phyloP scores from a whole-genome alignment of 1,140 invertebrate genomes.

The Drosophila persimilis region DNA sequence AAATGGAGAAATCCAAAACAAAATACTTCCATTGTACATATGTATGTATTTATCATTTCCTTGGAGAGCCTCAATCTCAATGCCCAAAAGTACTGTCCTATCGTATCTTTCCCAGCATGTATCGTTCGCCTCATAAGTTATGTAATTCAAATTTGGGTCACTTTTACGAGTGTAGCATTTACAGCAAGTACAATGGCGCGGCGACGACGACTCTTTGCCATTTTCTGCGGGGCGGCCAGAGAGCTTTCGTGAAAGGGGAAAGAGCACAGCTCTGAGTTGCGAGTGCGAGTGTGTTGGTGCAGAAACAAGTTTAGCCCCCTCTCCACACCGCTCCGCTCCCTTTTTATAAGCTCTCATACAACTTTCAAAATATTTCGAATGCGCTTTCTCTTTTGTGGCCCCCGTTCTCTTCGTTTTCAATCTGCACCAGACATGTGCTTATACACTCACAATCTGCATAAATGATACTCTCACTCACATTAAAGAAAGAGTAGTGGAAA shows the following conservation, averaged over 20 bases:
- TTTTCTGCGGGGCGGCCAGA: constrained; percentile 62
- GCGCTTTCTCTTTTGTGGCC: constrained; percentile 56
- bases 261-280: constrained; percentile 34
- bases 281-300: constrained; percentile 28
- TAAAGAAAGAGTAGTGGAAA: constrained; percentile 52
- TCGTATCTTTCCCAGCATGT: constrained; percentile 40
- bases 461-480: not conserved
- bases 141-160: constrained; percentile 81
- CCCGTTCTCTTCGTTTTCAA: constrained; percentile 41
- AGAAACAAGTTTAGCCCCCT: constrained; percentile 63
- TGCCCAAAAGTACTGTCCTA: constrained; percentile 2
- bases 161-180: constrained; percentile 78
- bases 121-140: constrained; percentile 64
- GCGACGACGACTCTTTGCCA: constrained; percentile 49
- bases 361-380: constrained; percentile 50
- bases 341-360: constrained; percentile 44
- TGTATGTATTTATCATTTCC: no score
- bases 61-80: no score
- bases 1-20: not conserved
- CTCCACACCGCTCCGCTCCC: constrained; percentile 38
- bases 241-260: constrained; percentile 78
- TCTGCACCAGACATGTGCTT: constrained; percentile 42
- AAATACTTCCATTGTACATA: constrained; percentile 1
- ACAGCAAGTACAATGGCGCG: constrained; percentile 63
- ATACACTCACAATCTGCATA: constrained; percentile 41